phyloP scores from a whole-genome alignment of 2,888 invertebrate genomes.

The Cosmopolites sordidus region DNA sequence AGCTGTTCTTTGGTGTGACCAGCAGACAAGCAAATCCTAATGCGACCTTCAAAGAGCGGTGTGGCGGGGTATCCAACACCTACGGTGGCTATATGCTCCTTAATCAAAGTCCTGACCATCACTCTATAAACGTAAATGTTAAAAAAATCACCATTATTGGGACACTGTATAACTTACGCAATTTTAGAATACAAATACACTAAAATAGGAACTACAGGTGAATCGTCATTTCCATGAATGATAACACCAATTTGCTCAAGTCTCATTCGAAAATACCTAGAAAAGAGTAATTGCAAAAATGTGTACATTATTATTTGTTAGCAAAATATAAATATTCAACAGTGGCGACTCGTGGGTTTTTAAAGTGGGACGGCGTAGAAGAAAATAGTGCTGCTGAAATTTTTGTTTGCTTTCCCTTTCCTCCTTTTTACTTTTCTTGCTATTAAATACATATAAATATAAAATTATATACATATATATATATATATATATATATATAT shows the following conservation, averaged over 20 bases:
- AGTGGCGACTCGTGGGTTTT: no score
- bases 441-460: no score
- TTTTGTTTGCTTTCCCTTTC: no score
- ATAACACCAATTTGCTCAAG: constrained; percentile 88
- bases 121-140: constrained; percentile 56
- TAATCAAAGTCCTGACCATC: constrained; percentile 79
- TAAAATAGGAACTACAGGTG: constrained; percentile 94
- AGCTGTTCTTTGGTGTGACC: constrained; percentile 92
- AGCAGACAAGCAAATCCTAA: constrained; percentile 92
- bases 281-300: not conserved
- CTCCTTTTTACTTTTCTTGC: no score
- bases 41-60: constrained; percentile 86
- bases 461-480: no score
- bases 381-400: no score
- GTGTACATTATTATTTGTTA: no score
- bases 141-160: not conserved
- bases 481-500: no score
- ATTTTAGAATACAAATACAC: constrained; percentile 94
- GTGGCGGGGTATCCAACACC: constrained; percentile 99
- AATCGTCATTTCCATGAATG: constrained; percentile 87
- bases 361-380: no score
- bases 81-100: constrained; percentile 82
- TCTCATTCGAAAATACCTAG: constrained; percentile 67
- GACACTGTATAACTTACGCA: constrained; percentile 61
- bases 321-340: no score